Evolutionary conservation across 2,113 vertebrate genomes (phyloP).

Genomic region (Daubentonia madagascariensis): DNA sequence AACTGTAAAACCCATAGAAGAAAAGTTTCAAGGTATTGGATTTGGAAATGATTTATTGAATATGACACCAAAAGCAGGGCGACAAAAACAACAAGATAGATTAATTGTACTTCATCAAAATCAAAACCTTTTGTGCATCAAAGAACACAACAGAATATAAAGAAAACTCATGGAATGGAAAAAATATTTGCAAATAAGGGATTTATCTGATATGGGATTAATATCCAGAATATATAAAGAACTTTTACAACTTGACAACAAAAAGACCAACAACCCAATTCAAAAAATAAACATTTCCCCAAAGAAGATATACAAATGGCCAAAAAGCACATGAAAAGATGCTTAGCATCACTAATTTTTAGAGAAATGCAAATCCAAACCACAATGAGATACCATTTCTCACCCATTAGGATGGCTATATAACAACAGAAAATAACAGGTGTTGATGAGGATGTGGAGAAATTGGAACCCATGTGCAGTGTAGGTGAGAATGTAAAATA

Average conservation of each 20-base stretch:
- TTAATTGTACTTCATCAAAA: not conserved
- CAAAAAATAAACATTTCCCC: not conserved
- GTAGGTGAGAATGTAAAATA: not conserved
- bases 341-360: not conserved
- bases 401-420: not conserved
- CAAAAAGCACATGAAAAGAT: not conserved
- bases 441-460: not conserved
- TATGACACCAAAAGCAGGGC: not conserved
- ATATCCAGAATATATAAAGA: not conserved
- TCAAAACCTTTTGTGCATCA: not conserved
- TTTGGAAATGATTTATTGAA: not conserved
- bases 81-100: not conserved
- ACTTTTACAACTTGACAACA: not conserved
- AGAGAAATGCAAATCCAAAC: not conserved
- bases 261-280: not conserved
- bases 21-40: not conserved
- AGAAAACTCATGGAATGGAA: not conserved
- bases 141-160: not conserved
- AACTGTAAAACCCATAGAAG: not conserved
- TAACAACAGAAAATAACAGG: not conserved
- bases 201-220: not conserved
- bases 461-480: not conserved
- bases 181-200: not conserved
- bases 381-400: not conserved
- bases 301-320: not conserved